phyloP scores from a whole-genome alignment of 2,888 invertebrate species.

The Eupithecia inturbata region DNA sequence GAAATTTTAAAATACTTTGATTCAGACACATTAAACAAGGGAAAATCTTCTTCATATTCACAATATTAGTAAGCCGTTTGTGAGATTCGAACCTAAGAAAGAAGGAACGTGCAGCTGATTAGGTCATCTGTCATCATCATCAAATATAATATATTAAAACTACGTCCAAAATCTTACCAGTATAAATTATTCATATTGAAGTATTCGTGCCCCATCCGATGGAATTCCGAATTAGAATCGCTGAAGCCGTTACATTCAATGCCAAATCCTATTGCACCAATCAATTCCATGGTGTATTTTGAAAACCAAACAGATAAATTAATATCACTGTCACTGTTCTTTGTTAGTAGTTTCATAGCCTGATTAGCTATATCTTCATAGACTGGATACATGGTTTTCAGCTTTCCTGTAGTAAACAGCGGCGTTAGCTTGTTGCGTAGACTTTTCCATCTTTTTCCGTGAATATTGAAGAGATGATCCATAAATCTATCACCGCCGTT shows the following conservation, averaged over 20 bases:
- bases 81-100: background rate
- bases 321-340: conserved; percentile 46
- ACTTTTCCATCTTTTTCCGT: conserved; percentile 85
- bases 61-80: background rate
- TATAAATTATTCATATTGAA: conserved; percentile 68
- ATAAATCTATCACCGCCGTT: conserved; percentile 85
- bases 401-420: conserved; percentile 87
- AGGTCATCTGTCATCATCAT: background rate
- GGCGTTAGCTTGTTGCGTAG: conserved; percentile 86
- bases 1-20: conserved; percentile 43
- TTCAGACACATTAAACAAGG: background rate
- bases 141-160: background rate
- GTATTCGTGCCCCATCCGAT: conserved; percentile 73
- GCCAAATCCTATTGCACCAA: conserved; percentile 85
- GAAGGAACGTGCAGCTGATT: background rate
- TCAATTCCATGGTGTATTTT: conserved; percentile 85
- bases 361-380: conserved; percentile 83
- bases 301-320: conserved; percentile 84
- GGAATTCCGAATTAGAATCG: conserved; percentile 82
- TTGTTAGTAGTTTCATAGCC: conserved; percentile 59
- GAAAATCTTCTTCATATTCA: background rate
- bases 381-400: conserved; percentile 86
- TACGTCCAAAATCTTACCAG: conserved; percentile 61
- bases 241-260: conserved; percentile 85
- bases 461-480: conserved; percentile 84